These are phyloP conservation scores for Sebastiscus tertius DNA, from an alignment of 2,797 vertebrate species.

Conservation along the genomic window DNA sequence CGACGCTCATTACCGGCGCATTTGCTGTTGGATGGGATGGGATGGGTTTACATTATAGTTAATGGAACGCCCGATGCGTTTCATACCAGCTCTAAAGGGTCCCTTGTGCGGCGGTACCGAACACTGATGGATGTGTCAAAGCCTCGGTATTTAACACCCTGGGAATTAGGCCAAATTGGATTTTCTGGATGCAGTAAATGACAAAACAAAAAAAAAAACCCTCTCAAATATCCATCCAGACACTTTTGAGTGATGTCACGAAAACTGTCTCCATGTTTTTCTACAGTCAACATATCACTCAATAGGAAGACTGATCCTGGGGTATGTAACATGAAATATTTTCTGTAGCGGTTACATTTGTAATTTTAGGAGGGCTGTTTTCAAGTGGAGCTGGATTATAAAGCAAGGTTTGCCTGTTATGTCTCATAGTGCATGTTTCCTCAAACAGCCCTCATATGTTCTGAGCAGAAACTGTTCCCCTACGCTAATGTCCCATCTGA, in stretches of 20 bases:
- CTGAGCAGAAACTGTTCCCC: conserved; percentile 40
- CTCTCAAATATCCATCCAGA: not conserved
- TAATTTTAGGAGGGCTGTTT: not conserved
- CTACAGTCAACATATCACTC: not conserved
- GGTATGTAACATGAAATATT: not conserved
- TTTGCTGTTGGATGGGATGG: too few species aligned
- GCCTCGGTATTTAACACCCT: too few species aligned
- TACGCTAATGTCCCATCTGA: conserved; percentile 50
- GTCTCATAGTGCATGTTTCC: conserved; percentile 38
- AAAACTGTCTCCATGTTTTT: not conserved
- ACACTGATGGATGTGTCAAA: too few species aligned
- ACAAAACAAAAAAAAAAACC: not conserved
- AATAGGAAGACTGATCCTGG: not conserved
- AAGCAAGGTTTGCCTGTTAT: conserved; percentile 1
- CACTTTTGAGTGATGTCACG: not conserved
- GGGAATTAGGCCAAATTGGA: too few species aligned
- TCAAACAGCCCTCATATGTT: conserved; percentile 35
- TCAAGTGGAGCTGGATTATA: not conserved
- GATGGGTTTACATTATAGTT: too few species aligned
- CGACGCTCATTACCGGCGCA: too few species aligned
- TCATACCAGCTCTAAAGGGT: too few species aligned
- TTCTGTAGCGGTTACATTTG: not conserved
- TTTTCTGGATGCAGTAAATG: too few species aligned
- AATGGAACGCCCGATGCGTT: too few species aligned
- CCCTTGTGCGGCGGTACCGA: too few species aligned